Evolutionary conservation across 1,140 invertebrate genomes (phyloP), one percentile per base, ranked within the genome.

Genomic region (Diachasmimorpha longicaudata): DNA sequence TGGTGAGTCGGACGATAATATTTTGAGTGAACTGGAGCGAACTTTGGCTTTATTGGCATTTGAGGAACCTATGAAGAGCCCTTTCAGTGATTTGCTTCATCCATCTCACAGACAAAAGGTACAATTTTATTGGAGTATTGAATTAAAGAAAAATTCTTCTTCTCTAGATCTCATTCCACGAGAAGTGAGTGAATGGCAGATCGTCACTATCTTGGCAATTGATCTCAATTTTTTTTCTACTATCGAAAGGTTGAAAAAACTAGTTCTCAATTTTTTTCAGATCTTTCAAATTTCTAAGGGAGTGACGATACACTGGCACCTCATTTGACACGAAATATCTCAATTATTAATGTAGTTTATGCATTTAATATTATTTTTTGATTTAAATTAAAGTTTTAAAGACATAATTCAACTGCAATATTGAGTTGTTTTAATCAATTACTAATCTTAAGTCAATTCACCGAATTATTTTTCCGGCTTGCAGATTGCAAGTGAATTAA

Each of bases 11-110:
- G 95, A 97, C 87, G 93, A 95, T 25, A 92, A 92, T 71, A 93
- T 94, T 25, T 86, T 96, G 1, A 91, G 90, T 19, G 95, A 96
- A 89, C 83, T 96, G 23, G 95, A 96, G 82, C 89, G 97, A 77
- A 99, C 98, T 0, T 89, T 99, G 44, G 97, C 98, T 0, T 88
- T 99, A 14, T 88, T 99, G 10, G 98, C 98, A 9, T 99, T 99
- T 89, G 98, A 99, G 75, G 96, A 99, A 82, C 98, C 98, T 0
- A 93, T 96, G 79, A 93, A 93, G 69, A 98, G 96, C 77, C 98
- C 98, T 0, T 99, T 99, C 90, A 95, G 96, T 48, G 97, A 99
- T 87, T 90, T 99, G 14, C 89, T 99, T n/a, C 93, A 97, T 81
- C 93, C 95, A 5, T 95, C 96, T 36, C 96, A 98, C 84, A 91